Base-by-base conservation (phyloP, 1,140 invertebrate genomes). In the Doryteuthis pealeii region DNA sequence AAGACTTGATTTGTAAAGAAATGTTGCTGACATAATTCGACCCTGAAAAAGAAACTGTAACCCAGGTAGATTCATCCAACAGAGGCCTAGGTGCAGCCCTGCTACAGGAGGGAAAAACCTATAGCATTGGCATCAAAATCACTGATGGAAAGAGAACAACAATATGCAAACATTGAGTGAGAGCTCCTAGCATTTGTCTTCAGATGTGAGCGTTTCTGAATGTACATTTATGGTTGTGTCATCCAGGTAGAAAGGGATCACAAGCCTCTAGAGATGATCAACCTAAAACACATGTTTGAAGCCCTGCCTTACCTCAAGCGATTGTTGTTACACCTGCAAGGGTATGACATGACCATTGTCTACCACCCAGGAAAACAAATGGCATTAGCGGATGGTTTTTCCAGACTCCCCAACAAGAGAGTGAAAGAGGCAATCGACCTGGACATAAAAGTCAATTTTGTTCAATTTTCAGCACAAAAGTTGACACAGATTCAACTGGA, bases 141-240 rank as follows among this genome's bases (percentile, higher is more conserved):
- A 5, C 10, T 40, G 10, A 40, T 10, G 10, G 35, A n/a, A n/a
- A 40, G 4, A 5, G 35, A 40, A 40, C 35, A 40, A 40, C 10
- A 10, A 3, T 40, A 40, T 40, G 35, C 35, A 3, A 40, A 40
- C 35, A 40, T 40, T 18, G 79, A 81, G 67, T 81, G 79, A 68
- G 78, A 82, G 58, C 43, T 79, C 10, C 72, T 81, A 6, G 75
- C 79, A 32, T 73, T 80, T 15, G 65, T 79, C 4, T 83, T 86
- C 82, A 88, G 86, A 12, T 83, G 91, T 10, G 83, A 87, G 71
- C 89, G 87, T 78, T 91, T 91, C 82, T 82, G 89, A n/a, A 79
- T 89, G 43, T 91, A 89, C 78, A 75, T 89, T 12, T 89, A 83
- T 83, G 90, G 86, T 49, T 80, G 80, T 31, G 65, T 76, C 14